These are phyloP conservation scores for Ischnura elegans DNA, from an alignment of 2,888 invertebrate genomes.

Conservation along the genomic window DNA sequence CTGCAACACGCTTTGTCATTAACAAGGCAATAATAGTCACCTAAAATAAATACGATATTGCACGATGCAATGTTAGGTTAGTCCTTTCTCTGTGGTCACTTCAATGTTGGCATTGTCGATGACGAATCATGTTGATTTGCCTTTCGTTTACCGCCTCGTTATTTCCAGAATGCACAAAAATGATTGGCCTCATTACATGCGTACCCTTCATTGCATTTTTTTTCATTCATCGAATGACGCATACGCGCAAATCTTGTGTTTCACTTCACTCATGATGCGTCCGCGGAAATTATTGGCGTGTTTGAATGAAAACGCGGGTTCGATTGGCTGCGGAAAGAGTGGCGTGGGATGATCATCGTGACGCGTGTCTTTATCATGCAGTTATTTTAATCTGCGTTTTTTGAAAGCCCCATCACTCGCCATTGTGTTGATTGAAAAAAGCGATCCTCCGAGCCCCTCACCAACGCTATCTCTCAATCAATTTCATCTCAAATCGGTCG, in stretches of 20 bases:
- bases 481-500: not conserved
- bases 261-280: not conserved
- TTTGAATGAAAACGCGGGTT: not conserved
- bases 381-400: constrained; percentile 31
- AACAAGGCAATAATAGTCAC: too few species aligned
- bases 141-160: too few species aligned
- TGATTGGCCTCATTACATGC: not conserved
- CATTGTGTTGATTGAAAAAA: not conserved
- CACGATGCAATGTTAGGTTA: too few species aligned
- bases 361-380: not conserved
- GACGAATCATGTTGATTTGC: too few species aligned
- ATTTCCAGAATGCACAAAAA: too few species aligned
- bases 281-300: not conserved
- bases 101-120: too few species aligned
- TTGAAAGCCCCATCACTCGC: not conserved
- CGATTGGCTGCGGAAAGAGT: not conserved
- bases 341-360: not conserved
- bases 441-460: not conserved
- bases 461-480: not conserved
- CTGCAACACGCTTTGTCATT: too few species aligned
- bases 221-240: not conserved
- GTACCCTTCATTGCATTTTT: not conserved
- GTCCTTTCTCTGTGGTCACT: too few species aligned
- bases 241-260: not conserved
- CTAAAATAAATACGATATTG: too few species aligned